Evolutionary conservation across 2,888 invertebrate genomes (phyloP).

Genomic region (Patella ulyssiponensis): DNA sequence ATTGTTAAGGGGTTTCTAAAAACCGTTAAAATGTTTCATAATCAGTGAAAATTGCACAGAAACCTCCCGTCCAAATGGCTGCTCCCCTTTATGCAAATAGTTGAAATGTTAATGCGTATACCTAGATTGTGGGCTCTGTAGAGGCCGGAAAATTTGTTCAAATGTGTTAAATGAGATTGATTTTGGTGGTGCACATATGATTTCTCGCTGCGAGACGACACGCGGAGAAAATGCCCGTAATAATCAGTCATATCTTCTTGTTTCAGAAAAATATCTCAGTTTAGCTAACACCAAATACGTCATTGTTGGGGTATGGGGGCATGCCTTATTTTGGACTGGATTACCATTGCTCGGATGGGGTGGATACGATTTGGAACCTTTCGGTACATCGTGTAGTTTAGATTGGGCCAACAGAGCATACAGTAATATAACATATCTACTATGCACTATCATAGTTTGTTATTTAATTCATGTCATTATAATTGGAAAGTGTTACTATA

Average conservation of each 20-base stretch:
- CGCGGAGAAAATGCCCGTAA: not conserved
- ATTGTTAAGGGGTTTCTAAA: too few species aligned
- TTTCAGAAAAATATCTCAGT: constrained; percentile 27
- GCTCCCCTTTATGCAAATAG: too few species aligned
- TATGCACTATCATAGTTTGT: constrained; percentile 34
- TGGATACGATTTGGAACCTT: constrained; percentile 44
- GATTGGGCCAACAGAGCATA: constrained; percentile 39
- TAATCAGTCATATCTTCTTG: not conserved
- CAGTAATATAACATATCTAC: constrained; percentile 33
- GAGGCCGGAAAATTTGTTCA: too few species aligned
- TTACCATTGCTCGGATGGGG: constrained; percentile 49
- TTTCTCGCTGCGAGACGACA: too few species aligned
- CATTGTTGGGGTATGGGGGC: constrained; percentile 28
- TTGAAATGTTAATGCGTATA: too few species aligned
- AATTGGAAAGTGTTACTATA: constrained; percentile 39
- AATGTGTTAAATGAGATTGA: too few species aligned
- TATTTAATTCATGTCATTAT: constrained; percentile 33
- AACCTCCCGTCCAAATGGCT: too few species aligned
- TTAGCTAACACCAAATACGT: constrained; percentile 23
- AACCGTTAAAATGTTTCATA: too few species aligned
- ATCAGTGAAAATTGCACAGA: too few species aligned
- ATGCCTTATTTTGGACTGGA: constrained; percentile 40
- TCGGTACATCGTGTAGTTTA: constrained; percentile 47
- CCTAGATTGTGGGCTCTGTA: too few species aligned
- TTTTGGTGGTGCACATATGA: too few species aligned